Evolutionary conservation across 92 coral and sea anemone species (phyloP), one percentile per base, ranked within the genome.

Genomic region (Scolanthus callimorphus): DNA sequence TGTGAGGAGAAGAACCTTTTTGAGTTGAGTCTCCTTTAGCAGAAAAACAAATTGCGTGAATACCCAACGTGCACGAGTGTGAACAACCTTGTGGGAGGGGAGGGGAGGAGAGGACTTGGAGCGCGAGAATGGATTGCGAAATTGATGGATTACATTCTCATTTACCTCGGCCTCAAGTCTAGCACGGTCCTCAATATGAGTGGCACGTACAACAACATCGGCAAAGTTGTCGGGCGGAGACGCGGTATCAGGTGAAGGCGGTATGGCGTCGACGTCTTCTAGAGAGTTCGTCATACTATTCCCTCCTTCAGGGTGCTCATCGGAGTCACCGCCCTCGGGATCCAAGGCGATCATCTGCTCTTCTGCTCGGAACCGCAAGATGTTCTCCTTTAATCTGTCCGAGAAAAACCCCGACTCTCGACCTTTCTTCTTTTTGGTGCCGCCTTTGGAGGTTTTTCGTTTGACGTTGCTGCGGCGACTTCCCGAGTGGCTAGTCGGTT

Each of bases 351-450:
- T 45, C 70, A 79, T 68, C 51, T 88, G 86, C 17, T 66, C 96
- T 37, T 87, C 96, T 8, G 82, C 83, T 23, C 90, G 86, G 44
- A 41, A 87, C 41, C 61, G 77, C 68, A 84, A 15, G 63, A 87
- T 87, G 62, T 78, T 87, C 63, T 87, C 96, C 31, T 80, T 69
- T 6, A 87, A 83, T 45, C 84, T 84, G 39, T 87, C 96, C 11
- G 96, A 78, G 19, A 69, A 31, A n/a, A n/a, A n/a, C 41, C 62
- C 78, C 22, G 75, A 27, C 8, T 79, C 89, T 8, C 65, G 25
- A 17, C 76, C 65, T 48, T 58, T 66, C 58, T 74, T 82, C 63
- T 60, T 77, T 50, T 69, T 52, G 1, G 66, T 20, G 28, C 73
- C 34, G 41, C 30, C 52, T 50, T 70, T 70, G 24, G 89, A 66